Conservation (phyloP, 1,140 invertebrate species). For the Ceratosolen solmsi region DNA sequence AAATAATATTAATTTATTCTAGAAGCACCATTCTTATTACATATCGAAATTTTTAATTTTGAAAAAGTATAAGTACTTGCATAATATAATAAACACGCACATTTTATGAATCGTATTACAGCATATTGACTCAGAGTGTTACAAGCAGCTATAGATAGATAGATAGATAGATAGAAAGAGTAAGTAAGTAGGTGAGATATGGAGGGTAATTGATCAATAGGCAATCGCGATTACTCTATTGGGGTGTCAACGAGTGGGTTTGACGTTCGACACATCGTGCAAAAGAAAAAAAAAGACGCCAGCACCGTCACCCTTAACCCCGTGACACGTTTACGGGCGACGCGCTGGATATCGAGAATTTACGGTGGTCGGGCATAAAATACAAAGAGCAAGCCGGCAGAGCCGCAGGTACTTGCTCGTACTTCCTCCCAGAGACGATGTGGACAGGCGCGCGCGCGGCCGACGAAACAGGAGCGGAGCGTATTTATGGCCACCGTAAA, state of each 20-base stretch:
- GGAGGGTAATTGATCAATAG: neutral
- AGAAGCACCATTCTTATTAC: no score
- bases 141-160: no score
- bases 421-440: slow-evolving; percentile 36
- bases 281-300: neutral
- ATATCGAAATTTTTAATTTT: no score
- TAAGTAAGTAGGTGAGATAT: no score
- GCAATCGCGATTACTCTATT: neutral
- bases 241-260: neutral
- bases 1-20: no score
- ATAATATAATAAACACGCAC: no score
- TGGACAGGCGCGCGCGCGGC: neutral
- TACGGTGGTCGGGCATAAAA: slow-evolving; percentile 45
- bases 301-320: neutral
- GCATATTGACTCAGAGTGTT: neutral
- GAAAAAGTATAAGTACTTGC: no score
- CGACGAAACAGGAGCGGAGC: neutral
- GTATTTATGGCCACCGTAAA: slow-evolving; percentile 51
- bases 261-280: no score
- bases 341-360: slow-evolving; percentile 14
- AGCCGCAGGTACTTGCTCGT: slow-evolving; percentile 10
- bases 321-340: slow-evolving; percentile 4
- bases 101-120: neutral
- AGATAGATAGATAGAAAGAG: neutral
- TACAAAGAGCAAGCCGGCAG: slow-evolving; percentile 12